Conservation (phyloP, 2,888 invertebrate genomes). For the Nesidiocoris tenuis region DNA sequence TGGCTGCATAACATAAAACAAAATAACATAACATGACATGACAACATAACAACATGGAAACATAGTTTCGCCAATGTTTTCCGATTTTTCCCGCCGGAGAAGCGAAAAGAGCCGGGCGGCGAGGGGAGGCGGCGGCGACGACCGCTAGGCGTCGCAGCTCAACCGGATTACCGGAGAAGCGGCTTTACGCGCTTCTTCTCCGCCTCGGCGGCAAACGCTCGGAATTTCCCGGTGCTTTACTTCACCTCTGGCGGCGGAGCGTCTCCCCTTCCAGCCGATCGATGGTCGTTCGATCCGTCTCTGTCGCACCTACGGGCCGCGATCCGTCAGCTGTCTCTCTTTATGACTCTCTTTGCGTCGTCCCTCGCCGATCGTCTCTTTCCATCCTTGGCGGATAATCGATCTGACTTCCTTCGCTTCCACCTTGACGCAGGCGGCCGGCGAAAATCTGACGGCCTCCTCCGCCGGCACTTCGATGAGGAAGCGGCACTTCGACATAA, state of each 20-base stretch:
- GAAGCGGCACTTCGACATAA: background rate
- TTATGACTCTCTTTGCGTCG: slow-evolving; percentile 41
- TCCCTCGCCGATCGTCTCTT: slow-evolving; percentile 16
- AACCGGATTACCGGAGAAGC: slow-evolving; percentile 29
- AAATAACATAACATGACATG: too few relatives aligned
- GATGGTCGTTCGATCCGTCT: slow-evolving; percentile 46
- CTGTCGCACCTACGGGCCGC: slow-evolving; percentile 48
- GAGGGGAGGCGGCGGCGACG: slow-evolving; percentile 5
- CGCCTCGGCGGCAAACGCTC: slow-evolving; percentile 18
- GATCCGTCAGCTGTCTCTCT: slow-evolving; percentile 46
- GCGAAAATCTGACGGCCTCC: background rate
- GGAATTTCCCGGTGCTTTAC: background rate
- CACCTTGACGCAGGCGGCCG: slow-evolving; percentile 28
- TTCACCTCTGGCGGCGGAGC: background rate
- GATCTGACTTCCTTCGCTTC: slow-evolving; percentile 38
- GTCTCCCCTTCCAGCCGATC: slow-evolving; percentile 34
- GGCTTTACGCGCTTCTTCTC: slow-evolving; percentile 28
- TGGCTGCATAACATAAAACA: too few relatives aligned
- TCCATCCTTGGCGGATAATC: slow-evolving; percentile 28
- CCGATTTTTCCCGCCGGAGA: too few relatives aligned
- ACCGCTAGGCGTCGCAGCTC: slow-evolving; percentile 4
- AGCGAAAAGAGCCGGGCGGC: too few relatives aligned
- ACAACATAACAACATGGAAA: too few relatives aligned
- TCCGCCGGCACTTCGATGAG: background rate
- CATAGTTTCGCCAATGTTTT: too few relatives aligned